phyloP scores from a whole-genome alignment of 35 echinoderm and acorn worm species.

The Lytechinus variegatus region DNA sequence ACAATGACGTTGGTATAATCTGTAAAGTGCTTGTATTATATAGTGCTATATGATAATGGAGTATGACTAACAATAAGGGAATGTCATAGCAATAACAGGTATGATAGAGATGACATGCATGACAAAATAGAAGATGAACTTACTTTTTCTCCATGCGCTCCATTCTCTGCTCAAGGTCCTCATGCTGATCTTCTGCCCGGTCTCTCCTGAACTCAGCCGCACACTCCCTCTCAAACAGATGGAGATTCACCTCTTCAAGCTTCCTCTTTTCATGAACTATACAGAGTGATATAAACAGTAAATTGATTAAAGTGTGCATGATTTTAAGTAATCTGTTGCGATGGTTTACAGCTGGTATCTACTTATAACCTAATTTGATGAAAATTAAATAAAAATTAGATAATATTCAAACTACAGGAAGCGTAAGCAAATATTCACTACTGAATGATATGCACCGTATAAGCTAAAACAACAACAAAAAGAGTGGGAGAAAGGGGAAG shows the following conservation, averaged over 20 bases:
- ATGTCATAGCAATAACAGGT: too few species aligned
- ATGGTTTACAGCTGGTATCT: not conserved
- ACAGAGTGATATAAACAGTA: not conserved
- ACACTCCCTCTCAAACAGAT: conserved; percentile 77
- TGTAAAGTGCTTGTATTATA: too few species aligned
- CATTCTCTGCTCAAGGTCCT: conserved; percentile 46
- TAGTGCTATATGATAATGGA: too few species aligned
- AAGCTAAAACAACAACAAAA: too few species aligned
- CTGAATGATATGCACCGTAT: too few species aligned
- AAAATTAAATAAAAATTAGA: too few species aligned
- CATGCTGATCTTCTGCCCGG: conserved; percentile 44
- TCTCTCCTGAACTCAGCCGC: conserved; percentile 62
- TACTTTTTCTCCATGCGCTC: conserved; percentile 53
- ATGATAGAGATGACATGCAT: too few species aligned
- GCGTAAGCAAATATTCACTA: too few species aligned
- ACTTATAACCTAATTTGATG: not conserved
- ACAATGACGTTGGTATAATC: too few species aligned
- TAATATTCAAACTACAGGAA: too few species aligned
- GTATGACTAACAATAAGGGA: too few species aligned
- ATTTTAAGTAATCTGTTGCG: not conserved
- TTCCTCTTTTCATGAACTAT: conserved; percentile 36
- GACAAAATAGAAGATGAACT: not conserved
- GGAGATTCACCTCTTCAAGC: conserved; percentile 45
- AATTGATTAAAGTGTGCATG: not conserved
- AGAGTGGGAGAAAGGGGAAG: not conserved